Evolutionary conservation across 2,797 vertebrate genomes (phyloP).

Genomic region (Phylloscopus collybita): DNA sequence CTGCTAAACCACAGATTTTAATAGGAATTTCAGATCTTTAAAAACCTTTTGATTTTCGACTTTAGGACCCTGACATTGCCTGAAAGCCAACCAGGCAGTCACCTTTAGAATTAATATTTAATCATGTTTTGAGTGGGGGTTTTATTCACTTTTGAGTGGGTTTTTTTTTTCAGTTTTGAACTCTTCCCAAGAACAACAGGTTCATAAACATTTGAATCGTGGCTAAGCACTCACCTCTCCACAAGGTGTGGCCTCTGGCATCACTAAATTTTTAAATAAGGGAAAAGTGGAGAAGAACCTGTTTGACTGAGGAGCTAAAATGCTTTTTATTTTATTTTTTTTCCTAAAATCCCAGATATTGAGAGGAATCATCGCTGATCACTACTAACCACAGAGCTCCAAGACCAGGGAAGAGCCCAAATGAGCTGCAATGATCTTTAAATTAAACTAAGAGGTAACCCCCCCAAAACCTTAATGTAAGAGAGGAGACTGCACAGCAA

Average conservation of each 20-base stretch:
- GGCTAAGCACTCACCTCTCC: neutral
- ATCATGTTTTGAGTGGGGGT: neutral
- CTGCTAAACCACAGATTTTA: neutral
- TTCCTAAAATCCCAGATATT: neutral
- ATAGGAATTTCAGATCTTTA: neutral
- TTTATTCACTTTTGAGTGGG: neutral
- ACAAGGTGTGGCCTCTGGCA: neutral
- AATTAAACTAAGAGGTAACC: neutral
- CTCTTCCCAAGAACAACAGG: neutral
- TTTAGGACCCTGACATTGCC: neutral
- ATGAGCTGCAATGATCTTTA: neutral
- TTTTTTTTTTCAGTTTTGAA: neutral
- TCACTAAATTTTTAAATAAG: neutral
- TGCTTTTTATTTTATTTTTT: accelerated
- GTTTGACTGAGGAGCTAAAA: neutral
- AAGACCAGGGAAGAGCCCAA: neutral
- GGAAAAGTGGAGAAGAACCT: neutral
- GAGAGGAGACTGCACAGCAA: neutral
- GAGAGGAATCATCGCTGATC: neutral
- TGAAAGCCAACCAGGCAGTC: neutral
- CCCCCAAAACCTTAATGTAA: neutral
- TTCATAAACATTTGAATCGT: neutral
- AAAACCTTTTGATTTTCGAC: neutral
- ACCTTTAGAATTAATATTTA: neutral
- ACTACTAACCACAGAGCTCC: neutral